These are phyloP conservation scores for Leptothorax acervorum DNA, from an alignment of 2,888 invertebrate species.

Conservation along the genomic window DNA sequence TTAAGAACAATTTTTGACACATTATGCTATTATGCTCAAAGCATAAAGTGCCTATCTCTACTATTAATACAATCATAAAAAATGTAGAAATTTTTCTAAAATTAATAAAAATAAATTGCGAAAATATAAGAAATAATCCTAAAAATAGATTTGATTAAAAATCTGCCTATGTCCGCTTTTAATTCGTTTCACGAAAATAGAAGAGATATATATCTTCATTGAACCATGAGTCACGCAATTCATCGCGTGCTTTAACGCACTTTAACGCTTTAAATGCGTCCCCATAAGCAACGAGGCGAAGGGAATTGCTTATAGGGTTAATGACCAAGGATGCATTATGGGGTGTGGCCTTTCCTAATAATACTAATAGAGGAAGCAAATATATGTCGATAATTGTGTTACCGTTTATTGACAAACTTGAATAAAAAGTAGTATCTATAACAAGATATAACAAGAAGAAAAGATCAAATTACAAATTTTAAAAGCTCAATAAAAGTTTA, in stretches of 20 bases:
- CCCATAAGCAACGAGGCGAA: slow-evolving; percentile 58
- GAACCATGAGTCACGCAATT: slow-evolving; percentile 26
- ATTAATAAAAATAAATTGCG: neutral
- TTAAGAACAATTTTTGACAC: too few species aligned
- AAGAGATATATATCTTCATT: slow-evolving; percentile 37
- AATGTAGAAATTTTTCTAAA: neutral
- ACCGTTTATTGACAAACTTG: slow-evolving; percentile 51
- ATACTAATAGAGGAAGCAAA: slow-evolving; percentile 52
- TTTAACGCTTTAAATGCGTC: slow-evolving; percentile 65
- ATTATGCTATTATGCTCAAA: too few species aligned
- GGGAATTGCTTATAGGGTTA: slow-evolving; percentile 64
- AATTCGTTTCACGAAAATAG: slow-evolving; percentile 37
- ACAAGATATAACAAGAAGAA: neutral
- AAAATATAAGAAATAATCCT: neutral
- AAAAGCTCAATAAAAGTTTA: neutral
- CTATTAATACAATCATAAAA: neutral
- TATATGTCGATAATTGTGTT: slow-evolving; percentile 1
- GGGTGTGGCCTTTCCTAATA: slow-evolving; percentile 73
- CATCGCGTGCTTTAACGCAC: slow-evolving; percentile 63
- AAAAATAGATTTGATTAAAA: neutral
- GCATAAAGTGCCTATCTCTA: slow-evolving; percentile 24
- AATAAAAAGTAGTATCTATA: slow-evolving; percentile 42
- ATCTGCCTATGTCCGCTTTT: slow-evolving; percentile 5
- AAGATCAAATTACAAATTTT: slow-evolving; percentile 15
- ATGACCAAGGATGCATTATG: slow-evolving; percentile 72